Evolutionary conservation across 2,113 vertebrate species (phyloP).

Genomic region (Pardalotus punctatus): DNA sequence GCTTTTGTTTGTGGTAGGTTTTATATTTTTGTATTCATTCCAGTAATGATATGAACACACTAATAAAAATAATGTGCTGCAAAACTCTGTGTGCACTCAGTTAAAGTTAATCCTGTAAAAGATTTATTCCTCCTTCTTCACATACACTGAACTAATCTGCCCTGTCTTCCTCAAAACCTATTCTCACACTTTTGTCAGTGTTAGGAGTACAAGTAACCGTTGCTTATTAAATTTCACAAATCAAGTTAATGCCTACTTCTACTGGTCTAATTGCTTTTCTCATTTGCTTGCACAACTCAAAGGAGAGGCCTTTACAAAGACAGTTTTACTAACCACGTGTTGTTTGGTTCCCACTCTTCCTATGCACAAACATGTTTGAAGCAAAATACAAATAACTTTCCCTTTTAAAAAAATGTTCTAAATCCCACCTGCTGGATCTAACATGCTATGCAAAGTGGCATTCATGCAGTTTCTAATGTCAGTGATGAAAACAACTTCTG

Average conservation of each 20-base stretch:
- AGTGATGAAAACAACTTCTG: not conserved
- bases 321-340: not conserved
- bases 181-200: not conserved
- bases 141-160: not conserved
- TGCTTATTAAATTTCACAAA: not conserved
- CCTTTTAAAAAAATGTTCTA: not conserved
- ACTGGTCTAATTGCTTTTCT: not conserved
- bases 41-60: not conserved
- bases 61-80: not conserved
- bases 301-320: not conserved
- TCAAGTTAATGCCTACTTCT: not conserved
- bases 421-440: not conserved
- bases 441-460: not conserved
- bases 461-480: not conserved
- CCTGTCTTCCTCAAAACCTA: not conserved
- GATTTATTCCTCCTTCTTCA: not conserved
- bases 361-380: not conserved
- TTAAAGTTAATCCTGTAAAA: not conserved
- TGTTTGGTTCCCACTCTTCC: not conserved
- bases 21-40: not conserved
- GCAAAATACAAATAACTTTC: not conserved
- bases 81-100: not conserved
- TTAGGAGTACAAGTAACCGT: not conserved
- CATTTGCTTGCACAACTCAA: not conserved
- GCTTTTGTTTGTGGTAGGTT: not conserved